A percentile compares a stretch with the other conserved stretches of the same genome.
phyloP scores from a whole-genome alignment of 2,797 vertebrate species.

The Ataeniobius toweri region DNA sequence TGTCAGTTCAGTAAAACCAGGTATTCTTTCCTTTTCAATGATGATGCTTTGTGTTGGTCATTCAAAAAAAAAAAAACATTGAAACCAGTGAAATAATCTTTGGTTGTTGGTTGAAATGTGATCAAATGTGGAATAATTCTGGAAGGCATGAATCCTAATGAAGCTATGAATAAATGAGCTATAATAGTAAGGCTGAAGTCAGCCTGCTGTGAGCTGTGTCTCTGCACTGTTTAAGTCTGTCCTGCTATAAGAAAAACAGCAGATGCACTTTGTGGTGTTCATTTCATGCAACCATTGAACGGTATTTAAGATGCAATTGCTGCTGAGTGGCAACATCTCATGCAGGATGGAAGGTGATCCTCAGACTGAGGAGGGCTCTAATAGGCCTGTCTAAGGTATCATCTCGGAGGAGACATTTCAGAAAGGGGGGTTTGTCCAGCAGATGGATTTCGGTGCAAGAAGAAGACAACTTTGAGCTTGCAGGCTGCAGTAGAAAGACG shows the following conservation, averaged over 20 bases:
- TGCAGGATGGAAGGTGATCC: conserved; percentile 63
- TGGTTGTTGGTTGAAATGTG: no score
- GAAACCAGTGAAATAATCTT: no score
- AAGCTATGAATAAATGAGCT: no score
- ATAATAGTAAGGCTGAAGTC: no score
- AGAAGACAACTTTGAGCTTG: not conserved
- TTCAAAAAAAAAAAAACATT: no score
- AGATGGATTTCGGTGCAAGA: conserved; percentile 52
- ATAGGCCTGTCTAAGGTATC: conserved; percentile 72
- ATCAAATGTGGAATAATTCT: no score
- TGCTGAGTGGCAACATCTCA: conserved; percentile 60
- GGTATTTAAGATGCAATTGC: conserved; percentile 58
- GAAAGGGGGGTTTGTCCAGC: conserved; percentile 57
- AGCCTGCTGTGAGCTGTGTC: no score
- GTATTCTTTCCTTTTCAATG: no score
- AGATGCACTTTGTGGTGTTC: conserved; percentile 53
- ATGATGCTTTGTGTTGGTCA: no score
- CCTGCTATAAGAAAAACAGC: conserved; percentile 8
- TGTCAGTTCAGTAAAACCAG: no score
- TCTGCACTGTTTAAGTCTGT: not conserved
- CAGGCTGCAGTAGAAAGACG: conserved; percentile 74
- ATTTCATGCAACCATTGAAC: conserved; percentile 59
- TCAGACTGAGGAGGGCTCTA: conserved; percentile 66
- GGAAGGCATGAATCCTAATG: no score
- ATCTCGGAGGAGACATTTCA: conserved; percentile 67